phyloP scores from a whole-genome alignment of 1,140 invertebrate species.

The Eupristina koningsbergeri region DNA sequence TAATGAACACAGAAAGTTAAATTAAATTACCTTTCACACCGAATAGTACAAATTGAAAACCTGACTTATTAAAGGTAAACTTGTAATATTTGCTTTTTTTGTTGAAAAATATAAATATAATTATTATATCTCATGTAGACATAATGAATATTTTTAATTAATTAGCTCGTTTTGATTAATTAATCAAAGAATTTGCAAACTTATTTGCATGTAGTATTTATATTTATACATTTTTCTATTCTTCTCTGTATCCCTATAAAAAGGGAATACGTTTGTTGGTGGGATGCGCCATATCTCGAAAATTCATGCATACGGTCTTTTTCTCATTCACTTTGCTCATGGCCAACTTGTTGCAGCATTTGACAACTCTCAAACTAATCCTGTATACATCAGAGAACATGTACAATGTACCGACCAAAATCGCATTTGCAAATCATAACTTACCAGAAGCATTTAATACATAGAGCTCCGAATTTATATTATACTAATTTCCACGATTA shows the following conservation, averaged over 20 bases:
- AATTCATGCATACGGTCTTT: constrained; percentile 50
- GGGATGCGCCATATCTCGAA: constrained; percentile 43
- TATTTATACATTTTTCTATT: constrained; percentile 6
- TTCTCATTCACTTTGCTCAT: not conserved
- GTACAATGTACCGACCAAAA: constrained; percentile 32
- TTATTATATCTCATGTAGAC: not conserved
- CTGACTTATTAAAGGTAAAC: constrained; percentile 11
- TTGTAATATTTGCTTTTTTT: no score
- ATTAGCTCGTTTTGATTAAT: constrained; percentile 18
- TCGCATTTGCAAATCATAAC: constrained; percentile 37
- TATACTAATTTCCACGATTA: constrained; percentile 14
- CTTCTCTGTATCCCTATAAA: not conserved
- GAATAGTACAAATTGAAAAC: not conserved
- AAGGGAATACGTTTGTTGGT: constrained; percentile 9
- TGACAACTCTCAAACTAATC: not conserved
- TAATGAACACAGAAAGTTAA: not conserved
- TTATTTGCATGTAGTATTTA: constrained; percentile 4
- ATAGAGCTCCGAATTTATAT: not conserved
- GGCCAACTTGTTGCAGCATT: constrained; percentile 47
- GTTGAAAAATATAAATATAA: constrained; percentile 19
- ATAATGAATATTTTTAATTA: constrained; percentile 29
- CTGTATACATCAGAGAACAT: not conserved
- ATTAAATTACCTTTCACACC: constrained; percentile 9
- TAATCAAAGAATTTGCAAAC: not conserved
- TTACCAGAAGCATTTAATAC: not conserved